Conservation (phyloP, 2,113 vertebrate genomes). For the Leucopsar rothschildi region DNA sequence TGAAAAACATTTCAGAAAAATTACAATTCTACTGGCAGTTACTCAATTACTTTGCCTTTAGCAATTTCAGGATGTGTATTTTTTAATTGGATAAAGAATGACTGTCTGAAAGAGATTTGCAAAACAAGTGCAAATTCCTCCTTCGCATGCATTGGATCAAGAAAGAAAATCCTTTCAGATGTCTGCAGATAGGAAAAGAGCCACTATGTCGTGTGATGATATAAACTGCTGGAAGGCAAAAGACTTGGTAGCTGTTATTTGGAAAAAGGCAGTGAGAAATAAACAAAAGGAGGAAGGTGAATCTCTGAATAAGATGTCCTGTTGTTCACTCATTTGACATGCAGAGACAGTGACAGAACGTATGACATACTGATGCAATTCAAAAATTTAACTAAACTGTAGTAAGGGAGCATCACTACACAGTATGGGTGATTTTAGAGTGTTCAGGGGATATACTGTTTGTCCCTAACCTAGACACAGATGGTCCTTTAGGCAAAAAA, state of each 20-base stretch:
- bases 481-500: neutral
- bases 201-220: neutral
- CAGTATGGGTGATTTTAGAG: neutral
- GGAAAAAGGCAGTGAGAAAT: neutral
- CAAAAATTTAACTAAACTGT: neutral
- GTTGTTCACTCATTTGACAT: neutral
- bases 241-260: neutral
- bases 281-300: neutral
- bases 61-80: neutral
- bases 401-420: neutral
- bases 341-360: neutral
- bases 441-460: neutral
- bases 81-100: slow-evolving; percentile 42
- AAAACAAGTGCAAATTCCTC: slow-evolving; percentile 16
- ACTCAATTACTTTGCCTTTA: slow-evolving; percentile 15
- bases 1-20: neutral
- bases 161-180: neutral
- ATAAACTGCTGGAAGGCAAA: neutral
- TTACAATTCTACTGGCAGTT: neutral
- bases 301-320: neutral
- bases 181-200: slow-evolving; percentile 1
- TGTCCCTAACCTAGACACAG: neutral
- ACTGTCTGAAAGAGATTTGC: slow-evolving; percentile 1
- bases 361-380: neutral
- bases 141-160: neutral